Percentiles rank a stretch among this genome's conserved stretches.
These are phyloP conservation scores for Momotus momota DNA, from an alignment of 2,797 vertebrate genomes.

Conservation along the genomic window DNA sequence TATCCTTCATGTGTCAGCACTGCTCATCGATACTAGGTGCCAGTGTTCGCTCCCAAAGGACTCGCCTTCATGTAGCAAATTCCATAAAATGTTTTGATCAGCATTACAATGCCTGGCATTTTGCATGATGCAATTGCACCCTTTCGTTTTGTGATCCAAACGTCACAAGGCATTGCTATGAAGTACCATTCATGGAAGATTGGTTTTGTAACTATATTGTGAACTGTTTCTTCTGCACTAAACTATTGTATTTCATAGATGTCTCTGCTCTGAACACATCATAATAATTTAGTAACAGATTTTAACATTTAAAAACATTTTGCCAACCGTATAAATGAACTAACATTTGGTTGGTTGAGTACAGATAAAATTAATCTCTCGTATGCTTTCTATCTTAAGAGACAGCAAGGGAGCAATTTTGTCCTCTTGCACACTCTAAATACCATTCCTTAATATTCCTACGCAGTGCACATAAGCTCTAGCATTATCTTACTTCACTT, in stretches of 20 bases:
- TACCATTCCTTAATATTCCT: constrained; percentile 4
- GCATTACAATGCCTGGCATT: not conserved
- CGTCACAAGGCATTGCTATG: not conserved
- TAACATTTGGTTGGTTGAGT: constrained; percentile 13
- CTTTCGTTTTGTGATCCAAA: not conserved
- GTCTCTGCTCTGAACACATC: not conserved
- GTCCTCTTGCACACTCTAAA: constrained; percentile 4
- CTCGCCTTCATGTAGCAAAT: not conserved
- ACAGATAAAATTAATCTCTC: constrained; percentile 12
- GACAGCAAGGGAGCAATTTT: not conserved
- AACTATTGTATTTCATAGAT: not conserved
- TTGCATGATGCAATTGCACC: not conserved
- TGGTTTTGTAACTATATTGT: not conserved
- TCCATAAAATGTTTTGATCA: not conserved
- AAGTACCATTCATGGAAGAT: not conserved
- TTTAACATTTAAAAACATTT: constrained; percentile 52
- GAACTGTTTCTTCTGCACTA: not conserved
- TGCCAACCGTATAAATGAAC: not conserved
- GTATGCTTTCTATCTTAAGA: not conserved
- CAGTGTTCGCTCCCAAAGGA: not conserved
- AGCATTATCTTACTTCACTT: not conserved
- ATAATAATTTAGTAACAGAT: constrained; percentile 26
- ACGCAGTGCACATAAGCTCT: not conserved
- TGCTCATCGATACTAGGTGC: not conserved
- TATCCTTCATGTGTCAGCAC: not conserved